Evolutionary conservation across 2,888 invertebrate species (phyloP), one percentile per base, ranked within the genome.

Genomic region (Drosophila mercatorum): DNA sequence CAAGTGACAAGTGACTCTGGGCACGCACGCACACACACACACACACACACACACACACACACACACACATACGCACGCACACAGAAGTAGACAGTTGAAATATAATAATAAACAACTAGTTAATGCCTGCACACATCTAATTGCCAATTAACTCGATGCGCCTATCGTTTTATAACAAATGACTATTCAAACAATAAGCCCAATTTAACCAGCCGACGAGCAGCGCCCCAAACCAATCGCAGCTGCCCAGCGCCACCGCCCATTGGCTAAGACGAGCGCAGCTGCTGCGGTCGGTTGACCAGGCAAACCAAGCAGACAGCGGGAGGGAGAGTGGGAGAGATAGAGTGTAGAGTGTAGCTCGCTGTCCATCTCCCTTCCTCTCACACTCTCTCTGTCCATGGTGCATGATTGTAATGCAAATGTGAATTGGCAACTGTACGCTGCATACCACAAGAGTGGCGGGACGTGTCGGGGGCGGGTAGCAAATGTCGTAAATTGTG

Each of bases 111-210:
- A 75, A 62, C 79, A 73, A 52, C 65, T 44, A 73, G 40, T 78
- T 81, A 81, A 82, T 82, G 79, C 79, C 46, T 68, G 70, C 75
- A 79, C 75, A 82, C 72, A 72, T 72, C 83, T 82, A 76, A 80
- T 79, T 80, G 83, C 51, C 83, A 79, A 80, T 82, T 82, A 80
- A 82, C 72, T 66, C 73, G 75, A 82, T 72, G 83, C 68, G 72
- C 57, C 64, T 81, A 78, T 71, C 72, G 67, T 75, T 82, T 69
- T 73, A 72, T 67, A 82, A 71, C 71, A 79, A 72, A 82, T 79
- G 72, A 41, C 72, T 67, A 67, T 53, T 17, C 79, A 36, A 72
- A 65, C 71, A 78, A 74, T 67, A 71, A 55, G 58, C 49, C 68
- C 41, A 57, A 79, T 58, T 61, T 62, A 60, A 69, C 38, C 44